Evolutionary conservation across 2,888 invertebrate species (phyloP), one percentile per base, ranked within the genome.

Genomic region (Agrochola circellaris): DNA sequence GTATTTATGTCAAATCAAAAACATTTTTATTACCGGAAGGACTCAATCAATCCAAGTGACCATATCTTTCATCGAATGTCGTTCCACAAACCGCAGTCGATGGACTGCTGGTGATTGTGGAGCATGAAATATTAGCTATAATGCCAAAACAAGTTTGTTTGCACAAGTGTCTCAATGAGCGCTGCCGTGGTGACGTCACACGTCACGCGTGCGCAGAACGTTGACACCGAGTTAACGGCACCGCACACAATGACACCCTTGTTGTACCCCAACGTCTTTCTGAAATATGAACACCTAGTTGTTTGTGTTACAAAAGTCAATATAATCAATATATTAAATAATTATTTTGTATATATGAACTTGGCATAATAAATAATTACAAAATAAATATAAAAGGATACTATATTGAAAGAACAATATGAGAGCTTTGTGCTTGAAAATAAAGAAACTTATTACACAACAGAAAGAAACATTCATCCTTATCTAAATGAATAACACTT

Each of bases 131-230:
- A 91, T 91, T 89, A 86, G 88, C 83, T 85, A 78, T 84, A 79
- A 56, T 83, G 86, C 81, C 87, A 85, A 89, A 88, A 86, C 88
- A 85, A 88, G 88, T 88, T 88, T 91, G 90, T 92, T 93, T 92
- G 89, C 82, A 90, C 92, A 93, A 93, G 91, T 93, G 92, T 87
- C 89, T 90, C 82, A 90, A 89, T 88, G 87, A 87, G 73, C 67
- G 76, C 85, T 92, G 91, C 91, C 90, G 91, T 91, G 76, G 82
- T 92, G 91, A 92, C 90, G 91, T 91, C 91, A 92, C 79, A 20
- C 72, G 82, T 80, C 83, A 84, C 78, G 84, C 77, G 73, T 80
- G 77, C 86, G 78, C 75, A 80, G 85, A 88, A 88, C 90, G 87
- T 91, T 91, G 89, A 89, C 90, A 89, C 82, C 84, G 76, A 88